Evolutionary conservation across 2,113 vertebrate genomes (phyloP).

Genomic region (Pristiophorus japonicus): DNA sequence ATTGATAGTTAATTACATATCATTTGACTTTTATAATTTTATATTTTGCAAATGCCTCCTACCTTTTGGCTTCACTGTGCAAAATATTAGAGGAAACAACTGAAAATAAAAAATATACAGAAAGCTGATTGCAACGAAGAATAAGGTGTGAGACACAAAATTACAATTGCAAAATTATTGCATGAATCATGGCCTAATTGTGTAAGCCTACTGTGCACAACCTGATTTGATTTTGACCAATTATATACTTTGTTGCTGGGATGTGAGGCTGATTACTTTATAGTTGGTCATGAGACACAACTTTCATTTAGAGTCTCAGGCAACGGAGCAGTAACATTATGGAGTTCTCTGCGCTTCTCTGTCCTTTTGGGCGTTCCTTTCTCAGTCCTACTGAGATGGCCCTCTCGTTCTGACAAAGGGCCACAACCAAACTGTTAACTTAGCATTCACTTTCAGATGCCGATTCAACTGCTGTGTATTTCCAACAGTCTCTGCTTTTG

Average conservation of each 20-base stretch:
- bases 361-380: neutral
- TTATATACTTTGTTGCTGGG: neutral
- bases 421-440: neutral
- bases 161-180: neutral
- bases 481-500: neutral
- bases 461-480: neutral
- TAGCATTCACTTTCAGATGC: neutral
- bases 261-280: neutral
- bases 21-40: neutral
- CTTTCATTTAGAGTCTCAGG: neutral
- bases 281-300: neutral
- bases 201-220: neutral
- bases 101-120: neutral
- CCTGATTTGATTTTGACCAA: neutral
- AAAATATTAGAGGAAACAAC: neutral
- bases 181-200: neutral
- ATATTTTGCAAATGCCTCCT: neutral
- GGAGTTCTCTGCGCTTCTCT: neutral
- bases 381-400: neutral
- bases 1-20: neutral
- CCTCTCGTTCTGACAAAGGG: neutral
- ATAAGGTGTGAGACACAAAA: neutral
- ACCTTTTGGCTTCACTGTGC: neutral
- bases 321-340: neutral
- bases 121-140: neutral